Base-by-base conservation (phyloP, 2,888 invertebrate genomes). In the Drosophila merina region DNA sequence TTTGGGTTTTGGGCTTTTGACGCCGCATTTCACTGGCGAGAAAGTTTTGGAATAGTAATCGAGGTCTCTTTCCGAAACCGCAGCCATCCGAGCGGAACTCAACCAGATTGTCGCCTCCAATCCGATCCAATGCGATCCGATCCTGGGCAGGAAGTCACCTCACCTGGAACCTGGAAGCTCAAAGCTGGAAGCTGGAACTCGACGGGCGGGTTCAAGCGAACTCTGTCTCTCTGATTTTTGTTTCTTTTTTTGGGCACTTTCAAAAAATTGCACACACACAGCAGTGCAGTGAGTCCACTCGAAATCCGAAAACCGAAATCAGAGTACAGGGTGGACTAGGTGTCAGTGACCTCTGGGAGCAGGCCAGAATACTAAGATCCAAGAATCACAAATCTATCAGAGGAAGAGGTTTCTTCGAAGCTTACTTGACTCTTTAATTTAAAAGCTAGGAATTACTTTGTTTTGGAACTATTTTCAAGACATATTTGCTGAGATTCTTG, bases 11-110 rank as follows among this genome's bases (percentile, higher is more conserved):
- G 25, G 12, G 47, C n/a, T 26, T n/a, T 28, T 62, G 59, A 57
- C 69, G 68, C 62, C 51, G 62, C 81, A 81, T 79, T 79, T 80
- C 72, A 76, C 72, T 73, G 73, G 26, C 31, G 79, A 67, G 79
- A 80, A 80, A 82, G 79, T 82, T 80, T 79, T 62, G 57, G 10
- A 57, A 40, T 47, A 42, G 54, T 36, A 62, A 44, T 58, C 58
- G 20, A 51, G 57, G 51, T 51, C 51, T 57, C 42, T 12, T 30
- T 12, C 26, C 9, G 12, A 9, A 33, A 12, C 14, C 31, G 14
- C 31, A 51, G 20, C n/a, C 40, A 42, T 12, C 26, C 49, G 30
- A 57, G 57, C 49, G 40, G 57, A 48, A 48, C 48, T 20, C n/a
- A 57, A 38, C 47, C n/a, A 44, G 47, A 48, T 38, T 26, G 9